Conservation (phyloP, 1,140 invertebrate species). For the Bombus turneri region DNA sequence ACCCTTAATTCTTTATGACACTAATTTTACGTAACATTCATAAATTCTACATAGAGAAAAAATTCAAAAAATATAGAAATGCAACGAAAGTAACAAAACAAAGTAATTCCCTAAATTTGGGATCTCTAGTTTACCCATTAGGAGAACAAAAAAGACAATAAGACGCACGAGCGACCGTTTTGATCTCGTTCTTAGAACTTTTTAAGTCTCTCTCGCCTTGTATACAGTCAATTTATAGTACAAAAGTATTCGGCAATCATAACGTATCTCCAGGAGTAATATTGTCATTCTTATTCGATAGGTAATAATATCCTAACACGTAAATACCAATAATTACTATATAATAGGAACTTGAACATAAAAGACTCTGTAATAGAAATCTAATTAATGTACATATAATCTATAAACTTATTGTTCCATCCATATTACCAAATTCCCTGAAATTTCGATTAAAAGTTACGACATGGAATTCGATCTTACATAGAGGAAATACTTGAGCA, state of each 20-base stretch:
- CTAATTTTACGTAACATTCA: background rate
- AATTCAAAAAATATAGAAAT: background rate
- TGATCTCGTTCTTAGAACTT: background rate
- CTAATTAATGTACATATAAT: background rate
- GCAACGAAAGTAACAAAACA: background rate
- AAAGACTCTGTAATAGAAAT: background rate
- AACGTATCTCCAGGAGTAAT: background rate
- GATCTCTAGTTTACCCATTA: background rate
- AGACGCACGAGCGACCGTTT: background rate
- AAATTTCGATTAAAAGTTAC: conserved; percentile 5
- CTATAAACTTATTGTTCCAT: no score
- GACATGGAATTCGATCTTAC: background rate
- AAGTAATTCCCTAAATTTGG: background rate
- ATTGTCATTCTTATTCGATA: conserved; percentile 1
- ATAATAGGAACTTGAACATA: conserved; percentile 22
- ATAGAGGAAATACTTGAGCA: background rate
- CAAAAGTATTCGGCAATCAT: background rate
- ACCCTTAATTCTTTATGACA: background rate
- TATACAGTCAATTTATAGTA: background rate
- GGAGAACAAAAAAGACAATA: background rate
- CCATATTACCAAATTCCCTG: background rate
- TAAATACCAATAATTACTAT: conserved; percentile 11
- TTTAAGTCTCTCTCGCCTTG: background rate
- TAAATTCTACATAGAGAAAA: background rate
- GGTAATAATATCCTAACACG: conserved; percentile 18